Evolutionary conservation across 2,888 invertebrate genomes (phyloP).

Genomic region (Spodoptera littoralis): DNA sequence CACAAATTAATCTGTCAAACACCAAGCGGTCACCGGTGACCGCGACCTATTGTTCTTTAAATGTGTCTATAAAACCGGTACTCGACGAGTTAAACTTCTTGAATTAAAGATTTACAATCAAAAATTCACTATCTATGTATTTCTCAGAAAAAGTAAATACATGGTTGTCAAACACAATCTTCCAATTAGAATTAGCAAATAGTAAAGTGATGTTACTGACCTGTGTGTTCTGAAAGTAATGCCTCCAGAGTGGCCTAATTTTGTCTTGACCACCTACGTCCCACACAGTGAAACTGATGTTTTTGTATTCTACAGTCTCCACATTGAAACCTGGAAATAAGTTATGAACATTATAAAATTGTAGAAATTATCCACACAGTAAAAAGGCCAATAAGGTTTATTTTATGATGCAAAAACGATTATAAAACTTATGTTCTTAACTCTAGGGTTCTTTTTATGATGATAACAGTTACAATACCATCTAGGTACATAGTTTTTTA

Average conservation of each 20-base stretch:
- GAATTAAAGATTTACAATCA: too few species aligned
- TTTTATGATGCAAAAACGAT: background rate
- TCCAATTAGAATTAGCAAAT: background rate
- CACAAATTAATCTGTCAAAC: too few species aligned
- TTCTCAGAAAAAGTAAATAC: too few species aligned
- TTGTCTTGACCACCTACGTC: slow-evolving; percentile 99
- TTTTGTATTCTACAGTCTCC: slow-evolving; percentile 99
- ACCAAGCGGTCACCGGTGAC: too few species aligned
- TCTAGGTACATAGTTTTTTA: background rate
- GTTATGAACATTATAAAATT: slow-evolving; percentile 21
- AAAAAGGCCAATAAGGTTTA: background rate
- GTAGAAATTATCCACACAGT: background rate
- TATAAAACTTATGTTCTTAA: background rate
- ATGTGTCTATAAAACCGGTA: too few species aligned
- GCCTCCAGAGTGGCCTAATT: slow-evolving; percentile 99
- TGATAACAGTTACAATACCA: too few species aligned
- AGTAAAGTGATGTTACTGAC: slow-evolving; percentile 75
- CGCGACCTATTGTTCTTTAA: too few species aligned
- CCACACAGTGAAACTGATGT: slow-evolving; percentile 99
- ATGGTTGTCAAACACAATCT: too few species aligned
- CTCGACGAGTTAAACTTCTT: too few species aligned
- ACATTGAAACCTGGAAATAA: slow-evolving; percentile 96
- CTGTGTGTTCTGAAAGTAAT: slow-evolving; percentile 99
- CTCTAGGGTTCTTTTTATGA: too few species aligned
- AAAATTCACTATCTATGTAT: too few species aligned